phyloP scores from a whole-genome alignment of 2,113 vertebrate species.

The Mesembrinibis cayennensis region DNA sequence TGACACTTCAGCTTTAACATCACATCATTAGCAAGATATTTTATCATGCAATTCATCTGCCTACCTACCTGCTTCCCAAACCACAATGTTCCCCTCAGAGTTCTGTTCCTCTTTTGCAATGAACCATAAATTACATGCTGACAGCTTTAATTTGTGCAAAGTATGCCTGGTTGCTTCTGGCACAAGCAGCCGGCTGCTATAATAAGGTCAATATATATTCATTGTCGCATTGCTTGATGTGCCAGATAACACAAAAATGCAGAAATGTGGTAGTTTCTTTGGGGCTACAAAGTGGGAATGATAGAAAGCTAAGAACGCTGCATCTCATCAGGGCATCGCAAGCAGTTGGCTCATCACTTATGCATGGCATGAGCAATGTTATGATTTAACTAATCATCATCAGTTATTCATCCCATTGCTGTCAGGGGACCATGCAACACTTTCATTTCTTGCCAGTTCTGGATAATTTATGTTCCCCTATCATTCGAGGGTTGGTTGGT shows the following conservation, averaged over 20 bases:
- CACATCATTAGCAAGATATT: slow-evolving; percentile 62
- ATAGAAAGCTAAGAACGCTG: slow-evolving; percentile 41
- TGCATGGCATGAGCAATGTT: slow-evolving; percentile 73
- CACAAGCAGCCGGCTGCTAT: slow-evolving; percentile 78
- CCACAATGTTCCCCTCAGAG: slow-evolving; percentile 15
- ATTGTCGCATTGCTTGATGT: slow-evolving; percentile 79
- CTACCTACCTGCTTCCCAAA: slow-evolving; percentile 55
- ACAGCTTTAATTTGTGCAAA: slow-evolving; percentile 81
- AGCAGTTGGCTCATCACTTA: slow-evolving; percentile 75
- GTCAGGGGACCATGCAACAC: slow-evolving; percentile 67
- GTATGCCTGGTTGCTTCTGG: slow-evolving; percentile 78
- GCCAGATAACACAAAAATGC: slow-evolving; percentile 72
- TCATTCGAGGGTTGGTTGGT: background rate
- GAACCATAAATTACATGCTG: slow-evolving; percentile 82
- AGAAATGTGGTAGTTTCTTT: slow-evolving; percentile 60
- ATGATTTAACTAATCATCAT: slow-evolving; percentile 79
- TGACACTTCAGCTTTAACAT: slow-evolving; percentile 26
- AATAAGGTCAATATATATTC: slow-evolving; percentile 88
- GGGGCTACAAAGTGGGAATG: slow-evolving; percentile 48
- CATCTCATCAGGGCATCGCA: slow-evolving; percentile 47
- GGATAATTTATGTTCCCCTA: slow-evolving; percentile 64
- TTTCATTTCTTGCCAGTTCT: slow-evolving; percentile 72
- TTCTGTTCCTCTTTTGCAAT: slow-evolving; percentile 57
- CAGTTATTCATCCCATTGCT: slow-evolving; percentile 68
- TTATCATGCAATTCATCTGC: slow-evolving; percentile 51